Conservation (phyloP, 2,113 vertebrate species). For the Tenebrosternarchus preto region DNA sequence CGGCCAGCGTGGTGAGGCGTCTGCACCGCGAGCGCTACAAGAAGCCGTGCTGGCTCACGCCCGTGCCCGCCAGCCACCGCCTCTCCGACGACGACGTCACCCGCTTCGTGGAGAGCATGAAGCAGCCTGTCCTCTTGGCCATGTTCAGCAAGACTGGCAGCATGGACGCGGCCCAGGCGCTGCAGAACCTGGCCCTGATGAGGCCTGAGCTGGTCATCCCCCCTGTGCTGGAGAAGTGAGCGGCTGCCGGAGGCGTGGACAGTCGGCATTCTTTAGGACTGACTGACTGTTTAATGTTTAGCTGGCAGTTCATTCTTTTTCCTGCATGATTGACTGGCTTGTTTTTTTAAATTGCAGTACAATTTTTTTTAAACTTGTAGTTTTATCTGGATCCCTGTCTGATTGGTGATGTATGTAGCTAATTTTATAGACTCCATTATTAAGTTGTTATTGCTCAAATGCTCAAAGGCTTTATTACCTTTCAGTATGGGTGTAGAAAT, state of each 20-base stretch:
- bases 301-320: no score
- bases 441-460: no score
- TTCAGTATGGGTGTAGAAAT: constrained; percentile 4
- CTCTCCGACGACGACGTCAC: constrained; percentile 94
- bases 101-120: constrained; percentile 92
- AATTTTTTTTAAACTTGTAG: no score
- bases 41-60: constrained; percentile 88
- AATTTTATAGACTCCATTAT: no score
- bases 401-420: no score
- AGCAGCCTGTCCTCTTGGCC: constrained; percentile 94
- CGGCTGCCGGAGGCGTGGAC: not conserved
- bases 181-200: constrained; percentile 97
- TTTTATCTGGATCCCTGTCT: no score
- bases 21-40: constrained; percentile 93
- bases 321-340: no score
- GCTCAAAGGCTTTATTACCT: no score
- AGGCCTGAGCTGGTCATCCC: constrained; percentile 96
- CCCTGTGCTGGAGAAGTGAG: constrained; percentile 95
- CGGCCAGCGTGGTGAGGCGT: constrained; percentile 87
- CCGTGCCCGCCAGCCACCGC: constrained; percentile 90
- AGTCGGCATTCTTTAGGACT: no score
- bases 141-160: constrained; percentile 99
- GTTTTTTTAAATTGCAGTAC: no score
- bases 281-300: no score
- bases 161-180: constrained; percentile 93